Base-by-base conservation (phyloP, 2,797 vertebrate genomes). In the Syndactyla subalaris region DNA sequence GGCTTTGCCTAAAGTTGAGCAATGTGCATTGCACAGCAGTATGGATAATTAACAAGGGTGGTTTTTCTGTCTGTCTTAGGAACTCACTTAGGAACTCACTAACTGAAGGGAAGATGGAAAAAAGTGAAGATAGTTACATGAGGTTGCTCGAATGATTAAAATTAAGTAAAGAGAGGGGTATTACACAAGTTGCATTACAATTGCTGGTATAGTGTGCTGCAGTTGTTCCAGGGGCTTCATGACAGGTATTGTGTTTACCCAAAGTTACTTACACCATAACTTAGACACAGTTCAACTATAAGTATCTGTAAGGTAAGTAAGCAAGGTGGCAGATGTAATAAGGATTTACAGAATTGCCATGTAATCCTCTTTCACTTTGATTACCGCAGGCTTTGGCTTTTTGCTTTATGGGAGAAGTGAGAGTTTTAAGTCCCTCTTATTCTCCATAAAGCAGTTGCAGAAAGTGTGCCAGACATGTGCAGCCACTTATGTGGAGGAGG, bases 401-500 rank as follows among this genome's bases (percentile, higher is more conserved):
- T 91, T 76, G 74, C 34, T 52, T 32, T 29, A 14, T 30, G 22
- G 19, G 38, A 80, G 39, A 82, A 79, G 11, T 59, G n/a, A 23
- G n/a, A 87, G 7, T 39, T 90, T 62, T 18, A 74, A 67, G 52
- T 59, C 36, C 13, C 24, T 54, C 32, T 45, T 27, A 5, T 62
- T 77, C 41, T 62, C 11, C 51, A 5, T 73, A 57, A 88, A 75
- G 30, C 36, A 32, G 32, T 67, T 77, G 52, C 52, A 68, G 57
- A 70, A 73, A 23, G 17, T 34, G 12, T 51, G 55, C 51, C 52
- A 66, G 18, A 73, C 9, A 12, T 41, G 29, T 76, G 68, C 51
- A 59, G 20, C 52, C 45, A 13, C 24, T 84, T 86, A 20, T 0
- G 0, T 4, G 3, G 39, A 58, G 6, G 9, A 22, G 26, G 70